Base-by-base conservation (phyloP, 2,113 vertebrate species). In the Equus quagga region DNA sequence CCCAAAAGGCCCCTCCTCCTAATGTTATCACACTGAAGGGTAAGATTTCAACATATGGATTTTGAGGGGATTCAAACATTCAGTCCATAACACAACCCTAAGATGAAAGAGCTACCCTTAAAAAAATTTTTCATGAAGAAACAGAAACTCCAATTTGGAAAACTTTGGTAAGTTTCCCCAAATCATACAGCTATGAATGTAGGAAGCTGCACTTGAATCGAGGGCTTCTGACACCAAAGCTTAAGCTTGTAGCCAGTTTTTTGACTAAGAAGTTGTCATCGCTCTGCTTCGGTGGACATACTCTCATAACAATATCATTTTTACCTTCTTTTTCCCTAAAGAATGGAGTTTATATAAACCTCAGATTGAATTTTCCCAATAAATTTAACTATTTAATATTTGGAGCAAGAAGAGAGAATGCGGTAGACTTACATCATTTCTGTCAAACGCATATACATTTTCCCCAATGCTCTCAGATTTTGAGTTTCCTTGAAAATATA, bases 371-470 rank as follows among this genome's bases (percentile, higher is more conserved):
- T 58, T 93, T 96, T 93, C 51, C 62, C 3, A 73, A n/a, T 82
- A 86, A 56, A 67, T 80, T 70, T 88, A 84, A 62, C 62, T 92
- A 36, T 84, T 91, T 84, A 91, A 93, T 76, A 87, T 80, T 92
- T 91, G 33, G 26, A 96, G 33, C 21, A 96, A 72, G 44, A 91
- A 91, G 46, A 93, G 14, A 70, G 1, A 75, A 67, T 83, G 7
- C 54, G 19, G 11, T 41, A 72, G 7, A 84, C 44, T 81, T 58
- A 46, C 1, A 67, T 90, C 9, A 33, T 69, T 97, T 94, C 64
- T 92, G n/a, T 36, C 58, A 89, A 89, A 44, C 64, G 24, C 58
- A 31, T 70, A 72, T 14, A 23, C 19, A 8, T 65, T 85, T 81
- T 23, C 3, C 17, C 28, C 33, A 87, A 13, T 62, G 82, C 9